Conservation (phyloP, 2,797 vertebrate genomes). For the Perodicticus potto region DNA sequence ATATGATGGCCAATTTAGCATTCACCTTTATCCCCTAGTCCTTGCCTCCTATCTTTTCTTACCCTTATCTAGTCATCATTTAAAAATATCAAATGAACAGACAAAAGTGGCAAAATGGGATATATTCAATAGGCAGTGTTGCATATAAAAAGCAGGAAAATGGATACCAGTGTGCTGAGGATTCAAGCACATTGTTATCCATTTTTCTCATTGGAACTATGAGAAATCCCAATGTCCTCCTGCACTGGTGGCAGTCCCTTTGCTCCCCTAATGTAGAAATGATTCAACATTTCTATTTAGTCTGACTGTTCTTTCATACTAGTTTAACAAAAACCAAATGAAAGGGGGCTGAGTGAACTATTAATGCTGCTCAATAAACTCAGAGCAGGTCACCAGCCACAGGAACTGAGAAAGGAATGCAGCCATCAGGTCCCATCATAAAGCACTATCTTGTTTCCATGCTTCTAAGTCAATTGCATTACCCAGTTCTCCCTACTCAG, state of each 20-base stretch:
- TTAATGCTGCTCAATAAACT: neutral
- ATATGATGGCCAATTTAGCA: neutral
- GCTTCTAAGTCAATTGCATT: neutral
- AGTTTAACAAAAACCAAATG: neutral
- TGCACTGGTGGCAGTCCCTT: too few species aligned
- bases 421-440: neutral
- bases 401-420: constrained; percentile 8
- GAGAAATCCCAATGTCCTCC: too few species aligned
- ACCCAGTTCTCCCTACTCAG: neutral
- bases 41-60: neutral
- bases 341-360: neutral
- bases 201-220: too few species aligned
- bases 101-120: neutral
- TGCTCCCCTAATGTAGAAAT: too few species aligned
- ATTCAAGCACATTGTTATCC: neutral
- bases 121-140: neutral
- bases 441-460: neutral
- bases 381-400: neutral
- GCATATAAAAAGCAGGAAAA: constrained; percentile 25
- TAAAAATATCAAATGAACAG: neutral
- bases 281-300: neutral
- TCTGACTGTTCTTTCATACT: neutral
- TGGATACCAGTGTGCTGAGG: neutral
- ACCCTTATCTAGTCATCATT: neutral
- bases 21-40: neutral